phyloP scores from a whole-genome alignment of 2,888 invertebrate genomes.

The Folsomia candida region DNA sequence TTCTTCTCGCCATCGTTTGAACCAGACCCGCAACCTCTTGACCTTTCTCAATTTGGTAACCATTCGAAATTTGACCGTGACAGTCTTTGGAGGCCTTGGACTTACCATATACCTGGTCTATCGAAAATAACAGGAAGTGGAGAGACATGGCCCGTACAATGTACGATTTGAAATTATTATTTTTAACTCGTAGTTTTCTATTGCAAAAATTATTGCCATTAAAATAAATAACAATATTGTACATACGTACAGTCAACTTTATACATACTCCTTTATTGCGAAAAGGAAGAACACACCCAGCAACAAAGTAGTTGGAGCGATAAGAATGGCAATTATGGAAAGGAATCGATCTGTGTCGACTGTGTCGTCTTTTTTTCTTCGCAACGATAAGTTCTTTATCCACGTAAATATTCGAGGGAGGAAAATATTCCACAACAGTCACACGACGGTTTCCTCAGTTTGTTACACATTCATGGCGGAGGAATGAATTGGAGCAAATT shows the following conservation, averaged over 20 bases:
- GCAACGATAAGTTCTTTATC: not conserved
- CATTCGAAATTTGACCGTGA: not conserved
- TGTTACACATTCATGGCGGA: not conserved
- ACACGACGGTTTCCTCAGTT: not conserved
- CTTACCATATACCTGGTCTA: too few relatives aligned
- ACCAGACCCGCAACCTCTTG: too few relatives aligned
- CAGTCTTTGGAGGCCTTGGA: not conserved
- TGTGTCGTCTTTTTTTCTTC: not conserved
- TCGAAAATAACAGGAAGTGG: too few relatives aligned
- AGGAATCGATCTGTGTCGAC: slow-evolving; percentile 7
- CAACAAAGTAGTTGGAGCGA: slow-evolving; percentile 1
- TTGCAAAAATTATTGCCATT: too few relatives aligned
- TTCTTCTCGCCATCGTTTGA: too few relatives aligned
- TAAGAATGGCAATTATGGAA: slow-evolving; percentile 4
- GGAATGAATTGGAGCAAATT: not conserved
- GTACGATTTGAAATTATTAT: too few relatives aligned
- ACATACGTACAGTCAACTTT: not conserved
- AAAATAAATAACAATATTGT: too few relatives aligned
- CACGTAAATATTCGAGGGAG: too few relatives aligned
- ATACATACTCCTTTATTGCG: not conserved
- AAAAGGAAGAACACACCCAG: slow-evolving; percentile 5
- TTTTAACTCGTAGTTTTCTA: too few relatives aligned
- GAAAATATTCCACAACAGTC: not conserved
- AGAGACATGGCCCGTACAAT: too few relatives aligned
- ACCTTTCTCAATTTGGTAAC: not conserved